Percentiles rank a stretch among this genome's conserved stretches.
Evolutionary conservation across 92 coral and sea anemone genomes (phyloP).

Genomic region (Palythoa grandis): DNA sequence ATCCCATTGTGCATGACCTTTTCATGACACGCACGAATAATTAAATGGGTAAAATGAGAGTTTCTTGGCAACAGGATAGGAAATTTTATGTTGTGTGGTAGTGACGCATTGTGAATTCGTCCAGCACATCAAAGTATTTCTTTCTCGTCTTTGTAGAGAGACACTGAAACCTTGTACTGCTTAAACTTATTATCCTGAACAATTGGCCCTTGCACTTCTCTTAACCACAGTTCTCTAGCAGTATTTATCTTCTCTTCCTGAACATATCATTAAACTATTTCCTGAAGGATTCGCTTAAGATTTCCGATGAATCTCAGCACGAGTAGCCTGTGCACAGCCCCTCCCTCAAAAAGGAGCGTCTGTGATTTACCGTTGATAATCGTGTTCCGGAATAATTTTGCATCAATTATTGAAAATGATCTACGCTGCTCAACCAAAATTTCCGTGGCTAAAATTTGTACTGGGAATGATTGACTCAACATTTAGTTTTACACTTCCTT

Average conservation of each 20-base stretch:
- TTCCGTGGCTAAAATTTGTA: constrained; percentile 14
- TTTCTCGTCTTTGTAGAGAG: constrained; percentile 40
- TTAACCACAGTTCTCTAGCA: constrained; percentile 50
- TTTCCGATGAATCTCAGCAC: constrained; percentile 50
- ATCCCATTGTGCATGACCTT: constrained; percentile 46
- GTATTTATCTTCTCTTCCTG: constrained; percentile 36
- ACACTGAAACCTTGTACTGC: constrained; percentile 46
- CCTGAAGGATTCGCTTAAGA: constrained; percentile 33
- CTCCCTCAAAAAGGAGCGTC: too few relatives aligned
- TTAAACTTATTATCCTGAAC: constrained; percentile 46
- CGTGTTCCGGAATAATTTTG: too few relatives aligned
- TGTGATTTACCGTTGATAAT: too few relatives aligned
- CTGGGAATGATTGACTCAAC: neutral
- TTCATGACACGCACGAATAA: constrained; percentile 42
- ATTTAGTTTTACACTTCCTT: too few relatives aligned
- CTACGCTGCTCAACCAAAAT: too few relatives aligned
- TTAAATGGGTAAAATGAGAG: constrained; percentile 42
- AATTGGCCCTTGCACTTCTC: constrained; percentile 40
- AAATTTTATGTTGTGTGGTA: constrained; percentile 24
- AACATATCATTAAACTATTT: constrained; percentile 17
- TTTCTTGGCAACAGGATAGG: constrained; percentile 53
- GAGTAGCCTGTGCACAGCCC: too few relatives aligned
- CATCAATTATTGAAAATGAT: too few relatives aligned
- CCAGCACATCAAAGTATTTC: constrained; percentile 45
- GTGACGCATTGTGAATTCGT: constrained; percentile 33